A percentile compares a stretch with the other conserved stretches of the same genome.
Conservation (phyloP, 1,140 invertebrate genomes). For the Phocides pigmalion region DNA sequence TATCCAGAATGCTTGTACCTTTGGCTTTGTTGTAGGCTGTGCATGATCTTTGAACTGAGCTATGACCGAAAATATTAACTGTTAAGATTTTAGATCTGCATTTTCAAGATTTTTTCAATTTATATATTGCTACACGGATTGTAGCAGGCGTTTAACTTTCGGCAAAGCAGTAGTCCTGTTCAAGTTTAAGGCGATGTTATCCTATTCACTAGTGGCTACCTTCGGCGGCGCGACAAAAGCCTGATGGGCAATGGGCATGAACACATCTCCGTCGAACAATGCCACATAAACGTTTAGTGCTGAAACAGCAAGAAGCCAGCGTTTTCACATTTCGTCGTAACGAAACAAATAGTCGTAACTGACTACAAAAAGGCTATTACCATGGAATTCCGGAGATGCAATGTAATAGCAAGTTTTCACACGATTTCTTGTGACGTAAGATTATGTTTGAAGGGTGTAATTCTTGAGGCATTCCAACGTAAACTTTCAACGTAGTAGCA, state of each 20-base stretch:
- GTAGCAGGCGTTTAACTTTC: no score
- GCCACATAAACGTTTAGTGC: constrained; percentile 72
- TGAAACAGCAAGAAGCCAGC: constrained; percentile 55
- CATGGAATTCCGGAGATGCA: constrained; percentile 35
- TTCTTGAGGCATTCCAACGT: not conserved
- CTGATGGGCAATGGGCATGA: constrained; percentile 51
- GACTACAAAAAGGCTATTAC: constrained; percentile 55
- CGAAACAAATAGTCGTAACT: constrained; percentile 69
- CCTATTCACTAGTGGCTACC: constrained; percentile 10
- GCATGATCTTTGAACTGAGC: no score
- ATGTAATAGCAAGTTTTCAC: constrained; percentile 45
- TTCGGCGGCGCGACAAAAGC: constrained; percentile 53
- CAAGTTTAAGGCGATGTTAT: not conserved
- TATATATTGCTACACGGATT: no score
- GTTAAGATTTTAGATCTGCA: no score
- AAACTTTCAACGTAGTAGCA: no score
- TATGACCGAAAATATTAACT: no score
- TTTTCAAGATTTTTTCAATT: no score
- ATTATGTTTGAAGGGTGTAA: not conserved
- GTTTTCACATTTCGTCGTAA: constrained; percentile 54
- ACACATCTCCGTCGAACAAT: constrained; percentile 61
- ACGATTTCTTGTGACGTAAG: not conserved
- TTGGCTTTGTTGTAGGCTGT: no score
- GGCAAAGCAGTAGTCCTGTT: no score
- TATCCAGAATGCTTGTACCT: no score